Evolutionary conservation across 2,797 vertebrate genomes (phyloP).

Genomic region (Ctenochaetus hawaiiensis): DNA sequence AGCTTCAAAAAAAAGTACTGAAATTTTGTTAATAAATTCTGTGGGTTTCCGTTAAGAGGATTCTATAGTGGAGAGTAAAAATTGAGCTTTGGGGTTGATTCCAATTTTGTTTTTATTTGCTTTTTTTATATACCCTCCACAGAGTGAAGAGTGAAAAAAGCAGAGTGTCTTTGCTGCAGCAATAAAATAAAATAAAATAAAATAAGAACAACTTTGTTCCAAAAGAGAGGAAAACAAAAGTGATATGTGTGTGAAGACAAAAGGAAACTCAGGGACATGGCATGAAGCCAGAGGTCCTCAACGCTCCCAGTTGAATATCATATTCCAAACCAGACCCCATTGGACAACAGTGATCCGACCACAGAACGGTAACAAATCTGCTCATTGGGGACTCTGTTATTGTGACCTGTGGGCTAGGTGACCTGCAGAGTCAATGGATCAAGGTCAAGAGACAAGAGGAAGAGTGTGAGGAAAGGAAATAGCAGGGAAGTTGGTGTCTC

Average conservation of each 20-base stretch:
- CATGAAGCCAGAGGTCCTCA: slow-evolving; percentile 73
- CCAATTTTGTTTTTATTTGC: slow-evolving; percentile 6
- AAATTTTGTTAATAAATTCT: slow-evolving; percentile 18
- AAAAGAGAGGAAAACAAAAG: slow-evolving; percentile 34
- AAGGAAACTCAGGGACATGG: slow-evolving; percentile 71
- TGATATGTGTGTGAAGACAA: slow-evolving; percentile 39
- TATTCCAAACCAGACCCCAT: slow-evolving; percentile 79
- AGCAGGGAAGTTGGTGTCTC: slow-evolving; percentile 1
- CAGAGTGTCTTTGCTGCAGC: neutral
- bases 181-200: slow-evolving; percentile 11
- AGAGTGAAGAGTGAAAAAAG: neutral
- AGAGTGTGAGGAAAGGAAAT: slow-evolving; percentile 18
- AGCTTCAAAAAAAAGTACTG: slow-evolving; percentile 34
- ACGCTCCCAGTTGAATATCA: slow-evolving; percentile 78
- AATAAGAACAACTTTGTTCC: slow-evolving; percentile 11
- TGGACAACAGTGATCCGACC: slow-evolving; percentile 78
- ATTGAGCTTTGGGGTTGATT: slow-evolving; percentile 1
- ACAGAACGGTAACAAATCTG: slow-evolving; percentile 78
- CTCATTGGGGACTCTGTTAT: slow-evolving; percentile 66
- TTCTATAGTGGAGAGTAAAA: slow-evolving; percentile 19
- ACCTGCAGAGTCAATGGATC: slow-evolving; percentile 69
- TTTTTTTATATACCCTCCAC: slow-evolving; percentile 21
- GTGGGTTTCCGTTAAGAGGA: slow-evolving; percentile 21
- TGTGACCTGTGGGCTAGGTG: slow-evolving; percentile 70
- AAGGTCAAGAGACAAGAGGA: slow-evolving; percentile 67